A percentile compares a stretch with the other conserved stretches of the same genome.
Evolutionary conservation across 2,797 vertebrate species (phyloP).

Genomic region (Acanthornis magna): DNA sequence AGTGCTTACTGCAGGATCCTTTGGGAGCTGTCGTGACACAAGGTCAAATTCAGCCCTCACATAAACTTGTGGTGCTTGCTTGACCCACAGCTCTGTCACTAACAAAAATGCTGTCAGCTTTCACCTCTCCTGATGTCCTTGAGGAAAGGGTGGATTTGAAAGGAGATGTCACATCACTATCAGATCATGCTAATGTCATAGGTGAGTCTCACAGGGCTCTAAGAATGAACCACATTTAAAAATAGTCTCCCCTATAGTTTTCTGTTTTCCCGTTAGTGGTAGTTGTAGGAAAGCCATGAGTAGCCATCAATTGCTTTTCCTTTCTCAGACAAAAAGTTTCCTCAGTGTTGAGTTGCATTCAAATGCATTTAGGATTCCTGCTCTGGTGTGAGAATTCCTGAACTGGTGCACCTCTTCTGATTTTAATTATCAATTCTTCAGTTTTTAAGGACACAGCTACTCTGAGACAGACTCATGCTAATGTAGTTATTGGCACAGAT

Average conservation of each 20-base stretch:
- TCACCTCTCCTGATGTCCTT: conserved; percentile 24
- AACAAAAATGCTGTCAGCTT: background rate
- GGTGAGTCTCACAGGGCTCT: background rate
- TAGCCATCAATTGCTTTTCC: background rate
- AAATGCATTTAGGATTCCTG: background rate
- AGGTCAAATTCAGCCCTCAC: background rate
- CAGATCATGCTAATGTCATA: background rate
- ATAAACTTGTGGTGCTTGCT: background rate
- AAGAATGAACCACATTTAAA: background rate
- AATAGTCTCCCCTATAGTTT: background rate
- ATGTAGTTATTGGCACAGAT: background rate
- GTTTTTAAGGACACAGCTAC: background rate
- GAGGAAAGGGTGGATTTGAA: conserved; percentile 9
- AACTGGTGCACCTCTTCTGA: background rate
- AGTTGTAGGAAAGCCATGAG: background rate
- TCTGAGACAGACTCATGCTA: background rate
- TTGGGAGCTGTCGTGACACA: background rate
- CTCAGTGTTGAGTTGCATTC: background rate
- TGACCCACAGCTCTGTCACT: background rate
- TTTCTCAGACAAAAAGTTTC: background rate
- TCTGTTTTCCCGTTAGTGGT: background rate
- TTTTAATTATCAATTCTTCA: background rate
- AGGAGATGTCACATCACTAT: background rate
- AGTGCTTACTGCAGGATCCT: background rate
- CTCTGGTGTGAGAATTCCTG: background rate